Evolutionary conservation across 2,888 invertebrate species (phyloP).

Genomic region (Hetaerina titia): DNA sequence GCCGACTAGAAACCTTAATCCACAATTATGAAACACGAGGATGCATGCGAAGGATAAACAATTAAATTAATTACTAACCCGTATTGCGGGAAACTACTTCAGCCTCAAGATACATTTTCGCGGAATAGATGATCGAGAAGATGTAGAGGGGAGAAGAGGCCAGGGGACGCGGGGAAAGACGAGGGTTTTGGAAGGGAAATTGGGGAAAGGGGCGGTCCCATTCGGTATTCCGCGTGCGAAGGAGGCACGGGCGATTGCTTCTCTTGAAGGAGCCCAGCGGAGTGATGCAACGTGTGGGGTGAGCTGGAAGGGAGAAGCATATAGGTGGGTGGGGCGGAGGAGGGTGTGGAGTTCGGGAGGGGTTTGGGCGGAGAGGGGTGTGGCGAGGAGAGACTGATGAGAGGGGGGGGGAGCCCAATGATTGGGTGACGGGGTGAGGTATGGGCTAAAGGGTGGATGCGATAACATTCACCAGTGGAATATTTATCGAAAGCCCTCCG

Average conservation of each 20-base stretch:
- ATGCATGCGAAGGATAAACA: not conserved
- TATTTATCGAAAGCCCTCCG: conserved; percentile 38
- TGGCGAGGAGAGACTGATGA: conserved; percentile 43
- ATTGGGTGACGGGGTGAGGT: not conserved
- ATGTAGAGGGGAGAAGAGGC: not conserved
- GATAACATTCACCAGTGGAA: conserved; percentile 62
- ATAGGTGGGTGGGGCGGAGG: not conserved
- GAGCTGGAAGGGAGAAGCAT: not conserved
- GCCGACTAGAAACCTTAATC: too few relatives aligned
- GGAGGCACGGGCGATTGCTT: conserved; percentile 52
- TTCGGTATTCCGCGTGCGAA: conserved; percentile 59
- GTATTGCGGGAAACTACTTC: not conserved
- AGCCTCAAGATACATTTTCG: not conserved
- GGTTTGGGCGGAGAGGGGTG: not conserved
- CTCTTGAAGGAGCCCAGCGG: not conserved
- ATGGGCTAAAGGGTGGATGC: conserved; percentile 21
- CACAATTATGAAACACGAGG: too few relatives aligned
- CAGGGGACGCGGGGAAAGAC: not conserved
- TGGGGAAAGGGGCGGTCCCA: conserved; percentile 30
- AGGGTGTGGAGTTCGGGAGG: not conserved
- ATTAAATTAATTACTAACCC: not conserved
- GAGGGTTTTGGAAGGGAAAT: conserved; percentile 13
- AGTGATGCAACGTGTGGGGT: not conserved
- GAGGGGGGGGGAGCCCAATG: conserved; percentile 66
- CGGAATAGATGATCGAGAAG: not conserved